These are phyloP conservation scores for Nephrotoma guestfalica DNA, from an alignment of 2,888 invertebrate genomes.

Conservation along the genomic window DNA sequence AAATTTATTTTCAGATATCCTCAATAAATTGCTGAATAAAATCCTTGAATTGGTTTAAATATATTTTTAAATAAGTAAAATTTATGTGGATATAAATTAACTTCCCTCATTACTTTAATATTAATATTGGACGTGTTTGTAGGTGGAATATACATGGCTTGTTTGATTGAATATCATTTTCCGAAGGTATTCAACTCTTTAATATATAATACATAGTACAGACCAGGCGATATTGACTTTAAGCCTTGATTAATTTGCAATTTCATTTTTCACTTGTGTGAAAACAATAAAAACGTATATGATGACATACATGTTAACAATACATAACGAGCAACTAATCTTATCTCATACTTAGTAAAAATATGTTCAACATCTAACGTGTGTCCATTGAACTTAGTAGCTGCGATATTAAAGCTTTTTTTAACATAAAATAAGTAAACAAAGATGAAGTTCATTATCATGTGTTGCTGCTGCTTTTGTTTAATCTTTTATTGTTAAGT, in stretches of 20 bases:
- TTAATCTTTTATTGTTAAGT: not conserved
- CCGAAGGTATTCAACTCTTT: not conserved
- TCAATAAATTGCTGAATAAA: not conserved
- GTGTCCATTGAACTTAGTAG: not conserved
- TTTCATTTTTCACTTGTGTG: not conserved
- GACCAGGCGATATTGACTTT: not conserved
- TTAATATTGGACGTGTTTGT: not conserved
- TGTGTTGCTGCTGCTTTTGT: not conserved
- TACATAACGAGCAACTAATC: not conserved
- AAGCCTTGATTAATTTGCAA: not conserved
- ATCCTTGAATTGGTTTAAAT: not conserved
- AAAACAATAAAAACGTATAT: not conserved
- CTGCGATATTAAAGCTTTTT: not conserved
- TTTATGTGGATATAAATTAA: not conserved
- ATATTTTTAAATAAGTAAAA: not conserved
- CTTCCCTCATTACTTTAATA: not conserved
- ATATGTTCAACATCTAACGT: not conserved
- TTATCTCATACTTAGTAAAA: not conserved
- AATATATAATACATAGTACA: not conserved
- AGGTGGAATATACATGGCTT: not conserved
- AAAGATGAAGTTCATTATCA: not conserved
- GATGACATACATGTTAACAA: not conserved
- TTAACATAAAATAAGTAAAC: not conserved
- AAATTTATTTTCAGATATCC: not conserved
- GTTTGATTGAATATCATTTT: not conserved